Conservation (phyloP, 1,140 invertebrate species). For the Chlorops oryzae region DNA sequence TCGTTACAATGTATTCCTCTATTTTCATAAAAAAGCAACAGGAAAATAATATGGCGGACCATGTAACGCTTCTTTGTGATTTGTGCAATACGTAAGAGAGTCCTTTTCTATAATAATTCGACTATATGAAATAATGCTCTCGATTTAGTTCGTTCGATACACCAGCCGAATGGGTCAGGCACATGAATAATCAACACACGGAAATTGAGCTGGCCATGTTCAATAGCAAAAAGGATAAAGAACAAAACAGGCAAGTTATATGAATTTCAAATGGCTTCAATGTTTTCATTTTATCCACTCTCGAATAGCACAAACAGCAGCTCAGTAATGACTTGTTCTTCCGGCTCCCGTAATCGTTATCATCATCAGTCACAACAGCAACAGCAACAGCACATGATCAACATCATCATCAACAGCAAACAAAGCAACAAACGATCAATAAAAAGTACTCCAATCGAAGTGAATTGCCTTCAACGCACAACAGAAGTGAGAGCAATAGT, state of each 20-base stretch:
- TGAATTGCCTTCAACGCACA: too few relatives aligned
- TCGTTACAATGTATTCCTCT: too few relatives aligned
- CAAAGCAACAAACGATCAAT: too few relatives aligned
- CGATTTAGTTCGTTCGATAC: conserved; percentile 56
- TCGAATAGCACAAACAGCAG: neutral
- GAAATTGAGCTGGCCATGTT: conserved; percentile 74
- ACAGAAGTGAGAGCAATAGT: too few relatives aligned
- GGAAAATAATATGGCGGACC: conserved; percentile 38
- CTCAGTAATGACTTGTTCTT: neutral
- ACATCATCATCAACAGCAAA: too few relatives aligned
- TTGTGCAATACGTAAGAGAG: conserved; percentile 64
- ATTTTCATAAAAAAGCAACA: too few relatives aligned
- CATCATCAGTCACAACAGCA: too few relatives aligned
- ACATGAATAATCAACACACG: conserved; percentile 74
- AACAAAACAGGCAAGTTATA: conserved; percentile 24
- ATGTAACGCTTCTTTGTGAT: conserved; percentile 56
- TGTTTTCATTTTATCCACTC: neutral
- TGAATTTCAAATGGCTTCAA: neutral
- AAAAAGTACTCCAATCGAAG: too few relatives aligned
- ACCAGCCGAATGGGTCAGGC: conserved; percentile 76
- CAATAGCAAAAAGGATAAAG: conserved; percentile 56
- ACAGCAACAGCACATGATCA: too few relatives aligned
- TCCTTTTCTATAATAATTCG: too few relatives aligned
- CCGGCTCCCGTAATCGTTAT: too few relatives aligned
- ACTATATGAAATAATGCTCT: neutral